phyloP scores from a whole-genome alignment of 2,797 vertebrate genomes.

The Coregonus suidteri region DNA sequence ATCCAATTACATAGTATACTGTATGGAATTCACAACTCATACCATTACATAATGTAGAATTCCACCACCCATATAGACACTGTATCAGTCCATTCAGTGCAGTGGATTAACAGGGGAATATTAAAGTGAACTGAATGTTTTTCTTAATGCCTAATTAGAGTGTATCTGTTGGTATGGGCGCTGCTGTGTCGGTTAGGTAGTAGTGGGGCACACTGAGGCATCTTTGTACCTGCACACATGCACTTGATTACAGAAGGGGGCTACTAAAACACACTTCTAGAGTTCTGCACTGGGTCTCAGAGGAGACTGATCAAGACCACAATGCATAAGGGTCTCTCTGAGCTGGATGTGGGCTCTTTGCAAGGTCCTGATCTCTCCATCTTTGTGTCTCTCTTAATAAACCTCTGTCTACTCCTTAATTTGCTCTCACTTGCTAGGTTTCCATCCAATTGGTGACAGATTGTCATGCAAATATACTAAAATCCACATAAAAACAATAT shows the following conservation, averaged over 20 bases:
- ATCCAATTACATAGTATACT: neutral
- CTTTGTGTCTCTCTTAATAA: conserved; percentile 5
- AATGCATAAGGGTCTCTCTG: neutral
- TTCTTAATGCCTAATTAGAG: conserved; percentile 5
- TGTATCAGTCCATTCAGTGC: neutral
- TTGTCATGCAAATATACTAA: no score
- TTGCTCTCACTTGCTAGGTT: no score
- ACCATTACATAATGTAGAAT: neutral
- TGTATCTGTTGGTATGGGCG: neutral
- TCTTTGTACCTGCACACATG: conserved; percentile 33
- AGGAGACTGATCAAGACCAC: conserved; percentile 6
- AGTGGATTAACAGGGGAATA: neutral
- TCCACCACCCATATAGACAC: neutral
- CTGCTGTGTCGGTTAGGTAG: neutral
- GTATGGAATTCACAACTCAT: neutral
- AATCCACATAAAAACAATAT: no score
- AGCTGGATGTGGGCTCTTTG: neutral
- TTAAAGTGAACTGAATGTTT: neutral
- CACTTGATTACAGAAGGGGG: conserved; percentile 10
- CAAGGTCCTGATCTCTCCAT: neutral
- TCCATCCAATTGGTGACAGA: no score
- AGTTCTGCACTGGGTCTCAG: conserved; percentile 6
- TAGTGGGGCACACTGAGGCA: conserved; percentile 21
- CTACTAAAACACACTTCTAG: conserved; percentile 14
- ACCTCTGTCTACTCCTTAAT: neutral